A percentile compares a stretch with the other conserved stretches of the same genome.
Evolutionary conservation across 1,140 invertebrate genomes (phyloP).

Genomic region (Drosophila sproati): DNA sequence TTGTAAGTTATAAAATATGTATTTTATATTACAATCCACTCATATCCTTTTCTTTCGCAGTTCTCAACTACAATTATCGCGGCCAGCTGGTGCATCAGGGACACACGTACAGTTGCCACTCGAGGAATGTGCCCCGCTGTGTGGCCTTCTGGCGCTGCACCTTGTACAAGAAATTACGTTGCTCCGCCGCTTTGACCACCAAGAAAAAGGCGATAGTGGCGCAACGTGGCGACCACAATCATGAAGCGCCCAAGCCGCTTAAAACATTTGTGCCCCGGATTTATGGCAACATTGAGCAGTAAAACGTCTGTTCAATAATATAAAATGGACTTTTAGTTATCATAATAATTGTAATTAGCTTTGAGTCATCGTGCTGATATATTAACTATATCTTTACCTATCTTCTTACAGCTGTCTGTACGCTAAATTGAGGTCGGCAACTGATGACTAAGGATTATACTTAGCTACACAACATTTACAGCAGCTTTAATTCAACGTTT

Average conservation of each 20-base stretch:
- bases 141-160: conserved; percentile 70
- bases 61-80: conserved; percentile 66
- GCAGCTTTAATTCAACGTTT: background rate
- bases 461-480: too few relatives aligned
- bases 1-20: conserved; percentile 28
- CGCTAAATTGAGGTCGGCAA: too few relatives aligned
- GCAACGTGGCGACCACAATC: conserved; percentile 59
- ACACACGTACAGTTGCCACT: conserved; percentile 56
- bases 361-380: background rate
- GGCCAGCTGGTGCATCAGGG: conserved; percentile 67
- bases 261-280: conserved; percentile 64
- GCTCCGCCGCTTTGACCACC: conserved; percentile 57
- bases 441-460: too few relatives aligned
- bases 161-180: conserved; percentile 57
- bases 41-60: conserved; percentile 21
- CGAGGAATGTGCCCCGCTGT: conserved; percentile 39
- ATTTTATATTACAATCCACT: background rate
- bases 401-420: too few relatives aligned
- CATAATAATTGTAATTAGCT: conserved; percentile 4
- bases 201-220: conserved; percentile 50
- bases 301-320: background rate
- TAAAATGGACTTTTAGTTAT: too few relatives aligned
- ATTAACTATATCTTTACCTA: too few relatives aligned
- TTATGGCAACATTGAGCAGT: background rate
- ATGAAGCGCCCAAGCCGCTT: conserved; percentile 43